Evolutionary conservation across 92 coral and sea anemone species (phyloP), one percentile per base, ranked within the genome.

Genomic region (Zoanthus sansibaricus): DNA sequence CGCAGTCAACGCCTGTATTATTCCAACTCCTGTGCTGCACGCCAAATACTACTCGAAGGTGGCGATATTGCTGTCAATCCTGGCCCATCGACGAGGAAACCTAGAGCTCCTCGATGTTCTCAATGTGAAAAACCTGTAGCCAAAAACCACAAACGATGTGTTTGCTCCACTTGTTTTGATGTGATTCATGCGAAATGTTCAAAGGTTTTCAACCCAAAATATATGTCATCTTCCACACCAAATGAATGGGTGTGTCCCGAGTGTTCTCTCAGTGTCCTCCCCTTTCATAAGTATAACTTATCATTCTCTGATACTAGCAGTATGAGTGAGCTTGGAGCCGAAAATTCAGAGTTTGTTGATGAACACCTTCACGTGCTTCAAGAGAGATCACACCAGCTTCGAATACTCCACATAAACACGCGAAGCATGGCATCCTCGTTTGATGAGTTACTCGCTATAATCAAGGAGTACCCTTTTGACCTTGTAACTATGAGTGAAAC

Each of bases 381-480:
- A 37, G 21, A 61, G 46, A 66, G 71, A 55, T 59, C 86, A 5
- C 47, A 82, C 18, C 75, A 64, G 45, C 74, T 82, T 11, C 70
- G 48, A 59, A 14, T 82, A 18, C 15, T 67, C 14, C 77, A 82
- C 32, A 30, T 82, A 11, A 82, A 82, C 15, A 82, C 79, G 79
- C 79, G 25, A 30, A 75, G 62, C 79, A 75, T 75, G 79, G 64
- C 25, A 52, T 83, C 66, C 79, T 61, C 87, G 77, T 51, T 83
- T 62, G 68, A 83, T 30, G 87, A 83, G 70, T 17, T 71, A 16
- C 68, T 83, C 15, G 87, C 44, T 47, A 83, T 67, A 17, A 71
- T 25, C 31, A 83, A 83, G 6, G 87, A 83, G 48, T 83, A 69
- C 68, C 87, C 87, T 18, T 75, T 69, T 83, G 79, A 83, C 73